Evolutionary conservation across 2,113 vertebrate species (phyloP).

Genomic region (Hypanus sabinus): DNA sequence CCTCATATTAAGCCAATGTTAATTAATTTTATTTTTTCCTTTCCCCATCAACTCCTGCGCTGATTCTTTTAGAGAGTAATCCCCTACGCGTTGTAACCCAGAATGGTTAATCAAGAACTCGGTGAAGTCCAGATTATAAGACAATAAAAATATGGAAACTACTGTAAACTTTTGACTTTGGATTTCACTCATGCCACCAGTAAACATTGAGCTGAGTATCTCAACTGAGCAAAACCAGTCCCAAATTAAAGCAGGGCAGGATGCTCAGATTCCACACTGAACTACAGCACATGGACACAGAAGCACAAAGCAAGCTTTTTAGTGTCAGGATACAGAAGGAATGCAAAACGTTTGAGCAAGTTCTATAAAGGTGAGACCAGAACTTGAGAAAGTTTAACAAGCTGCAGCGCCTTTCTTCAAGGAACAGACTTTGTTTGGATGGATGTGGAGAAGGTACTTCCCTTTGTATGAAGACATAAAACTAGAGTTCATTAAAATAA

Average conservation of each 20-base stretch:
- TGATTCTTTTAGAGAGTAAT: too few species aligned
- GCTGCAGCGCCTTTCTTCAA: background rate
- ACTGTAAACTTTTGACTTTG: background rate
- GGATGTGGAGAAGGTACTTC: background rate
- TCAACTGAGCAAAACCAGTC: background rate
- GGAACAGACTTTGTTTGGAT: background rate
- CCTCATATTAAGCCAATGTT: too few species aligned
- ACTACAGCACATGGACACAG: background rate
- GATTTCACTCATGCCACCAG: background rate
- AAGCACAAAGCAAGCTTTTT: background rate
- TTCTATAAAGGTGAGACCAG: background rate
- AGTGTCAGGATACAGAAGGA: background rate
- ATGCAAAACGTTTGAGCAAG: background rate
- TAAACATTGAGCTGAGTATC: background rate
- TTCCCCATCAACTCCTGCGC: too few species aligned
- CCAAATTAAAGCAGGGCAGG: background rate
- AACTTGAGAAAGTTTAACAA: background rate
- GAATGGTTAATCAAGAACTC: background rate
- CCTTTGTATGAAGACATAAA: too few species aligned
- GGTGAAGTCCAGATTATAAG: background rate
- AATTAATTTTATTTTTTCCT: too few species aligned
- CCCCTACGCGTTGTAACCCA: too few species aligned
- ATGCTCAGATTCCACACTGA: background rate
- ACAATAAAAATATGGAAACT: background rate
- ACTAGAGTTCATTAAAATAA: too few species aligned